Evolutionary conservation across 2,797 vertebrate genomes (phyloP).

Genomic region (Sebastes oblongus): DNA sequence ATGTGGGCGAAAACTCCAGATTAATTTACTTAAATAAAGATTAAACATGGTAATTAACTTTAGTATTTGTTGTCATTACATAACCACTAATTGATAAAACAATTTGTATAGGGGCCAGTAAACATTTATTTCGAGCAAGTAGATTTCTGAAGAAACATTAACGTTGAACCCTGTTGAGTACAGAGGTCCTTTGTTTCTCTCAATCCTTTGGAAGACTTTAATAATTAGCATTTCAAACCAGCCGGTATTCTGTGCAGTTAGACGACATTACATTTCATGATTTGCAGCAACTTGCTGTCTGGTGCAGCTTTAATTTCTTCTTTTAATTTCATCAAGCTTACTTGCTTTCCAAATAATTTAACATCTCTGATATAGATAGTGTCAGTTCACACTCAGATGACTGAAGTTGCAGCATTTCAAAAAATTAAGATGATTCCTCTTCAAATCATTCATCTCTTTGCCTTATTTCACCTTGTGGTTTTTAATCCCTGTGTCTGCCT

Average conservation of each 20-base stretch:
- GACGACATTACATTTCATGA: neutral
- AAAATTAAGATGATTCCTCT: neutral
- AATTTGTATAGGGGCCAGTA: too few relatives aligned
- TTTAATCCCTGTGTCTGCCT: neutral
- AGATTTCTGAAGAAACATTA: too few relatives aligned
- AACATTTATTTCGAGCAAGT: too few relatives aligned
- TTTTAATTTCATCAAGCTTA: neutral
- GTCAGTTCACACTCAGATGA: neutral
- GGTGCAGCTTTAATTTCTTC: neutral
- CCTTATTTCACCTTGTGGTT: neutral
- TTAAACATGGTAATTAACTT: too few relatives aligned
- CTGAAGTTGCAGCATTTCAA: neutral
- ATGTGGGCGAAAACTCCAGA: too few relatives aligned
- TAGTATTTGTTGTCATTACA: too few relatives aligned
- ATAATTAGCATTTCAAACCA: neutral
- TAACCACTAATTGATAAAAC: too few relatives aligned
- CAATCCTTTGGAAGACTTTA: neutral
- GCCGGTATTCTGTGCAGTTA: neutral
- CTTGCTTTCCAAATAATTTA: neutral
- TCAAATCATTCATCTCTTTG: neutral
- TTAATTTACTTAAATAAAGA: too few relatives aligned
- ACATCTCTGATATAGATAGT: neutral
- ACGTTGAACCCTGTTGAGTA: too few relatives aligned
- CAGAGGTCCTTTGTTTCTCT: neutral
- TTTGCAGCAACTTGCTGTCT: neutral